Evolutionary conservation across 2,888 invertebrate species (phyloP), one percentile per base, ranked within the genome.

Genomic region (Hydrotaea diabolus): DNA sequence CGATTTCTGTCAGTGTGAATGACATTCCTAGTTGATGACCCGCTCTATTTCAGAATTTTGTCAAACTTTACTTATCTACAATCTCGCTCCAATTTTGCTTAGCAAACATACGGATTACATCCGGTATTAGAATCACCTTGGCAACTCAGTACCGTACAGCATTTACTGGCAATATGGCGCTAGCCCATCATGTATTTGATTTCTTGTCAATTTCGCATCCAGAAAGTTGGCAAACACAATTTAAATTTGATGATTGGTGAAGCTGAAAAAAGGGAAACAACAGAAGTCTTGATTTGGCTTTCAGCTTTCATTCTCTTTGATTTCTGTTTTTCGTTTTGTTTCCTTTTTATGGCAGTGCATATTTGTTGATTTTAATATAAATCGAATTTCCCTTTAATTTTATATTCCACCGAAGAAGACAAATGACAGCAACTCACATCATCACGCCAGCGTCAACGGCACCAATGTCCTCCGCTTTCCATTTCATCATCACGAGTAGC

Each of bases 311-410:
- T 74, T 0, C 46, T 49, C 43, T 31, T 80, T 74, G n/a, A 19
- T 17, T 55, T 49, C 53, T 46, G 53, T 83, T 19, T 53, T n/a
- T 9, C 0, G 13, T 11, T 31, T 31, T n/a, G n/a, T n/a, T 72
- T 36, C 23, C 57, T 71, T 53, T 62, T 31, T n/a, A n/a, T n/a
- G n/a, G 39, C 15, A 23, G 19, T 4, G 19, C 53, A 74, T 82
- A 72, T 82, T 77, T 82, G 73, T 83, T 86, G 86, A 87, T 88
- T 88, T 89, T 86, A 87, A 88, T 87, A 88, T 88, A 88, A 89
- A 88, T 88, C 89, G 88, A 89, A 88, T 89, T 89, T 88, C 86
- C 87, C 73, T 82, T 89, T 88, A 88, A 88, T 88, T 88, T 88
- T 84, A 85, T 88, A 87, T 89, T 88, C 86, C 80, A 79, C 85